Base-by-base conservation (phyloP, 2,888 invertebrate species). In the Nemotelus nigrinus region DNA sequence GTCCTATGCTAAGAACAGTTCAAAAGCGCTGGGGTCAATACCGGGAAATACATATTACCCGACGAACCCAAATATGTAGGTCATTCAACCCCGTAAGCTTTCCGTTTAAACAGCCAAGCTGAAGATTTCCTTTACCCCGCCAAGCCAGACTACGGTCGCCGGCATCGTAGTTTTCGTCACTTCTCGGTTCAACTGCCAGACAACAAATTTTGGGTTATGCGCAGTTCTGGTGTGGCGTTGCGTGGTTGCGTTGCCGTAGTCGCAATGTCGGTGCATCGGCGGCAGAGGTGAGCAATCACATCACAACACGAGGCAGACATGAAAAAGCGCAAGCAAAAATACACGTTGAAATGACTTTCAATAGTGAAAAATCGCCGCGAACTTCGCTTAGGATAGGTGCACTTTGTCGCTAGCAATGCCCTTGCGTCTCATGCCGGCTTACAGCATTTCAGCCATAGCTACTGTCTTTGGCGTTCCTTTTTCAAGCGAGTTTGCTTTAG, bases 1-100 rank as follows among this genome's bases (percentile, higher is more conserved):
- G 25, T 25, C 25, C 3, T 45, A 45, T 44, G 44, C 10, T 10
- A 44, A 47, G 3, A 44, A 8, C 64, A 41, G 7, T 25, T 6
- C 41, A 41, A 39, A 4, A 10, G 70, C 4, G 4, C 47, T 10
- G 47, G 44, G 47, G 41, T 39, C 10, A 39, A 44, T 48, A 74
- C 45, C 74, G 74, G 74, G 63, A 74, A 60, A 63, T 43, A 25
- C 48, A 41, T 48, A 44, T 57, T 63, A 43, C 43, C 41, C 48
- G 60, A 41, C 60, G 39, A 74, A 63, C 74, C 60, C 74, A 74
- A 74, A 74, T 74, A 74, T 70, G 60, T 77, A 70, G 77, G 77
- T 77, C 77, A 77, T 77, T 77, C 77, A 77, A 77, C 77, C 77
- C 77, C 53, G 45, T 77, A 68, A 63, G 63, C 68, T 68, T 70